Base-by-base conservation (phyloP, 1,140 invertebrate genomes). In the Bicyclus anynana region DNA sequence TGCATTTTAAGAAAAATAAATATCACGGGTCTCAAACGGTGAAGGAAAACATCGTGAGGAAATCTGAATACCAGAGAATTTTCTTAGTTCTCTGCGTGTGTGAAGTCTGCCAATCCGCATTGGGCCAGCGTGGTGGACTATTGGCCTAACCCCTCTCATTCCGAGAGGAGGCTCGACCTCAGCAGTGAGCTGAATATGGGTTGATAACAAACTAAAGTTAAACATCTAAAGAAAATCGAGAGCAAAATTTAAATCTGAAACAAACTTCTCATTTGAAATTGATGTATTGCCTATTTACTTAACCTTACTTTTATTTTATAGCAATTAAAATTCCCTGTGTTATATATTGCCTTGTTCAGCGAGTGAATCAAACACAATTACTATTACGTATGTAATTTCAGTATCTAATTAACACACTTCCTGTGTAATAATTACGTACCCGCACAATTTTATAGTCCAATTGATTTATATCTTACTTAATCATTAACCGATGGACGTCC, bases 341-440 rank as follows among this genome's bases (percentile, higher is more conserved):
- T 18, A 16, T 27, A 48, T 47, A 27, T 55, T 53, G 57, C 57
- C 35, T 48, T 27, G 57, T 29, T 61, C 20, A 44, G 46, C 38
- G 13, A 38, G 27, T 55, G 46, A 46, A 61, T 61, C 37, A 49
- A 50, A 61, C 40, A 12, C 37, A 59, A 62, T 56, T 64, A 44
- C 40, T 54, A 35, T 60, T 60, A 60, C 58, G 58, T 60, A 44
- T 50, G 58, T 60, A 50, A n/a, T 54, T 50, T 54, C 52, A 42
- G 47, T 64, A 55, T 50, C 65, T 74, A 72, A 75, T 75, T 74
- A 77, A 72, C 67, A 71, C 67, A 72, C 68, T 73, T 74, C 66
- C 67, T 71, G 61, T 65, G 62, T 58, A 65, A 65, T 65, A 5
- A 21, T 52, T 59, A 52, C 20, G 27, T 27, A 52, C 55, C 38